Evolutionary conservation across 1,140 invertebrate species (phyloP), one percentile per base, ranked within the genome.

Genomic region (Rhysida immarginata): DNA sequence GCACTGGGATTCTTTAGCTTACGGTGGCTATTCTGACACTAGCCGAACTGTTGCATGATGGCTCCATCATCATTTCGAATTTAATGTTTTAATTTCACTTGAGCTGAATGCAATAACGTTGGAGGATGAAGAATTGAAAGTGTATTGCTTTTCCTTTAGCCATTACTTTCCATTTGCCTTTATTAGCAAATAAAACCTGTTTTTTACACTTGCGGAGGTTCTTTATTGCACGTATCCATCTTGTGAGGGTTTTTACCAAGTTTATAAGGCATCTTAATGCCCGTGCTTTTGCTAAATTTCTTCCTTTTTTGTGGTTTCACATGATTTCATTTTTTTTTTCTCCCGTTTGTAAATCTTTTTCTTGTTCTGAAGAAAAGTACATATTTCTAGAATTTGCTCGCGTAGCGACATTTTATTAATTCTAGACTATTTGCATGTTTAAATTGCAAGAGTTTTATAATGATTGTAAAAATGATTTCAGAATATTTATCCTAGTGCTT

Each of bases 131-230:
- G 21, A 14, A 48, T 48, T 48, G 45, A 48, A 48, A 48, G 45
- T 48, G 45, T 48, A 48, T 48, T 48, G 45, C 45, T 14, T 48
- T 48, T 48, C 45, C 45, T 48, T 48, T 18, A 23, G 14, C 14
- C 45, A 48, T 48, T 48, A 48, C 45, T 48, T 48, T 48, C 45
- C 45, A 48, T 48, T 48, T 48, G 45, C 45, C 45, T 48, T 48
- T 48, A 48, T 48, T 48, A 48, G 45, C 45, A 23, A 48, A 48
- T 48, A 48, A 48, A 48, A 20, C 45, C 35, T 41, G 35, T 41
- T 41, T 41, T 41, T 41, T 41, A 41, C 35, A 41, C 35, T 41
- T 41, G 35, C 35, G 35, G 35, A 41, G 35, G 11, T 41, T 41
- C 35, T 41, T 41, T 41, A 41, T 41, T 11, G 35, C 35, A n/a